These are phyloP conservation scores for Hippocampus mohnikei DNA, from an alignment of 2,113 vertebrate genomes.

Conservation along the genomic window DNA sequence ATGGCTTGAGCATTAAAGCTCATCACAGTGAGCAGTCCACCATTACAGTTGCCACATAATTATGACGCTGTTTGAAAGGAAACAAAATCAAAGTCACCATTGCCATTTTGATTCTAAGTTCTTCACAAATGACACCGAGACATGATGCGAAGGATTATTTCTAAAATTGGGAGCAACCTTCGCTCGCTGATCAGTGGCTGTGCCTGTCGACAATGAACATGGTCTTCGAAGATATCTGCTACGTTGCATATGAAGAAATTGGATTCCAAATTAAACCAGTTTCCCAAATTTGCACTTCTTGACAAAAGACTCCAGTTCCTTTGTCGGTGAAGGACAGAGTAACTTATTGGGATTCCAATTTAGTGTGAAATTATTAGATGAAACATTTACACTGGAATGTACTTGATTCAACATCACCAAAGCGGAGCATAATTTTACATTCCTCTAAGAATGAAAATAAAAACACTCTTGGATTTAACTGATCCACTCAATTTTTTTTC, in stretches of 20 bases:
- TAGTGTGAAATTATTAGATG: conserved; percentile 15
- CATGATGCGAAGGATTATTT: conserved; percentile 40
- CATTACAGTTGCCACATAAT: conserved; percentile 20
- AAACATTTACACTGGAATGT: conserved; percentile 18
- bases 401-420: conserved; percentile 12
- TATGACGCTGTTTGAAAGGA: conserved; percentile 36
- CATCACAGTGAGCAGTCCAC: conserved; percentile 7
- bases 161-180: conserved; percentile 10
- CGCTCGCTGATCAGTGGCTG: conserved; percentile 22
- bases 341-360: background rate
- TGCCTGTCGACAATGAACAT: conserved; percentile 21
- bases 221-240: conserved; percentile 13
- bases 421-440: conserved; percentile 8
- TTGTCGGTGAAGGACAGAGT: conserved; percentile 14
- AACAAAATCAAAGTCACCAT: conserved; percentile 37
- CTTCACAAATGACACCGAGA: conserved; percentile 34
- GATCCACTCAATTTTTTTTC: too few species aligned
- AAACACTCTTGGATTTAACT: background rate
- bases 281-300: background rate
- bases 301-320: conserved; percentile 13
- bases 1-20: conserved; percentile 19
- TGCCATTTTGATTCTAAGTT: conserved; percentile 34
- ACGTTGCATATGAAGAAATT: conserved; percentile 17
- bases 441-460: conserved; percentile 16
- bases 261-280: conserved; percentile 6